Conservation (phyloP, 2,113 vertebrate species). For the Baryphthengus martii region DNA sequence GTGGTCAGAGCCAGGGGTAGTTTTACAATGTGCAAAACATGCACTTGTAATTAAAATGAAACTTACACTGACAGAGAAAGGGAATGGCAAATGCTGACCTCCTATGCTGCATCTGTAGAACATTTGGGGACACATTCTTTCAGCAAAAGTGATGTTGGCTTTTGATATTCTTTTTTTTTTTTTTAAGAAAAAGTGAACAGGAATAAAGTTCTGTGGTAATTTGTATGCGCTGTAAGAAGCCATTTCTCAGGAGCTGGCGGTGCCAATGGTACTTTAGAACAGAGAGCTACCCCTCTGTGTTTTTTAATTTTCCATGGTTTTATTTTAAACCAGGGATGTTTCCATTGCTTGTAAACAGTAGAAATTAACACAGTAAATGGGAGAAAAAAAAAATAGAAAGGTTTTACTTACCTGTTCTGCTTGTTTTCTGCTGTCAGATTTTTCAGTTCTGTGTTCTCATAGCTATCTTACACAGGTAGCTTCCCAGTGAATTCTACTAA, state of each 20-base stretch:
- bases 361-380: not conserved
- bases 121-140: slow-evolving; percentile 46
- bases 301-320: not conserved
- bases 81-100: slow-evolving; percentile 17
- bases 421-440: not conserved
- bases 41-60: slow-evolving; percentile 69
- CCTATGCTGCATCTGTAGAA: slow-evolving; percentile 37
- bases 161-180: not conserved
- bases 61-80: slow-evolving; percentile 62
- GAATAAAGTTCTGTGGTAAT: slow-evolving; percentile 9
- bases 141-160: not conserved
- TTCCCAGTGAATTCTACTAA: not conserved
- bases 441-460: not conserved
- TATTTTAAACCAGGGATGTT: not conserved
- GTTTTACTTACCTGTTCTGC: not conserved
- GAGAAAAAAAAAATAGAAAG: not conserved
- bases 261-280: not conserved
- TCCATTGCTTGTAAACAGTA: not conserved
- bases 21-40: slow-evolving; percentile 62
- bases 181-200: not conserved
- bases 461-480: not conserved
- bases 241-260: not conserved
- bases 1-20: slow-evolving; percentile 48
- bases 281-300: not conserved
- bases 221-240: not conserved